A percentile compares a stretch with the other conserved stretches of the same genome.
phyloP scores from a whole-genome alignment of 1,140 invertebrate genomes.

The Leptestheria dahalacensis region DNA sequence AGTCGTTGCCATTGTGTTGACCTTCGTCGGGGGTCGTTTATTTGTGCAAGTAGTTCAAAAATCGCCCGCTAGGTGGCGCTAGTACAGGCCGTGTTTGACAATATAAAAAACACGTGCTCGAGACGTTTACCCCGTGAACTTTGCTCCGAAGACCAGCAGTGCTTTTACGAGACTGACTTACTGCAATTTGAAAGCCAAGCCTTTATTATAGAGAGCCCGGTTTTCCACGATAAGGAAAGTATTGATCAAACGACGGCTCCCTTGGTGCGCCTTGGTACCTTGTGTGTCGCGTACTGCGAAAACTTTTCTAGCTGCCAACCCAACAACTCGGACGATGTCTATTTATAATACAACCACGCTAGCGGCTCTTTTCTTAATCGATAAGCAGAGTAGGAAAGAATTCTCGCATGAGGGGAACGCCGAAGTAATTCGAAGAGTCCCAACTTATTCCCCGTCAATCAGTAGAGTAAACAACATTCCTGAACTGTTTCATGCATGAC shows the following conservation, averaged over 20 bases:
- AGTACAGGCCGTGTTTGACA: not conserved
- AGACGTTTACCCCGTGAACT: no score
- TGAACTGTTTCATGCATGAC: no score
- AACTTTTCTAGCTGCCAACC: not conserved
- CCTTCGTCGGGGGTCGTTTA: constrained; percentile 7
- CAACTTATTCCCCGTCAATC: no score
- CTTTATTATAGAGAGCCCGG: not conserved
- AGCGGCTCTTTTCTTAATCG: no score
- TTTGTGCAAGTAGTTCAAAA: not conserved
- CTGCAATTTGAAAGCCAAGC: not conserved
- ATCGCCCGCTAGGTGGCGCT: not conserved
- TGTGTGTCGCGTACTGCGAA: not conserved
- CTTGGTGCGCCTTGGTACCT: not conserved
- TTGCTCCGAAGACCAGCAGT: no score
- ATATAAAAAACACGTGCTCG: not conserved
- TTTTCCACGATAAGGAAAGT: not conserved
- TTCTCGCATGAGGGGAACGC: no score
- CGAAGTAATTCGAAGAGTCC: no score
- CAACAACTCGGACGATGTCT: not conserved
- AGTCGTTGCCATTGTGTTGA: constrained; percentile 3
- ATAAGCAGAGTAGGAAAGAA: no score
- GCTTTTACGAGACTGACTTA: not conserved
- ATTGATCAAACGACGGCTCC: not conserved
- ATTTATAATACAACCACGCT: no score
- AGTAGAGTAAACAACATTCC: no score